phyloP scores from a whole-genome alignment of 2,888 invertebrate genomes.

The Ectropis crepuscularia region DNA sequence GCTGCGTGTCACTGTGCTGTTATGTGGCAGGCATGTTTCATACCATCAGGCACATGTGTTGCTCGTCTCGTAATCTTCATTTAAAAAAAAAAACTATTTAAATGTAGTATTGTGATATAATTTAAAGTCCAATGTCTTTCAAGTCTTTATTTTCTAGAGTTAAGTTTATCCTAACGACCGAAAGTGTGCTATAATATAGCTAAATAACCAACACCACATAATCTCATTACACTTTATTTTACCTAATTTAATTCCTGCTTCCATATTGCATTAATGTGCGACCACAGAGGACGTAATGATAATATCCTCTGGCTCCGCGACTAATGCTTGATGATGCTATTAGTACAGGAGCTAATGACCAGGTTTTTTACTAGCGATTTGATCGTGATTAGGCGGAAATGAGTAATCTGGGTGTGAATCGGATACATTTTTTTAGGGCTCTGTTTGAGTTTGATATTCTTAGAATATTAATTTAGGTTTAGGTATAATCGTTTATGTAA shows the following conservation, averaged over 20 bases:
- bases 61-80: too few species aligned
- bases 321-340: constrained; percentile 68
- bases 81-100: too few species aligned
- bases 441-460: constrained; percentile 1
- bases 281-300: constrained; percentile 50
- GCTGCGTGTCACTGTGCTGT: too few species aligned
- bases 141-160: too few species aligned
- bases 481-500: too few species aligned
- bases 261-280: constrained; percentile 45
- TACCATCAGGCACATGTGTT: too few species aligned
- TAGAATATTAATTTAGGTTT: not conserved
- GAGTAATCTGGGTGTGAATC: constrained; percentile 20
- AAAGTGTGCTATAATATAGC: too few species aligned
- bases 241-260: constrained; percentile 11
- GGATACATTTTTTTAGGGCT: not conserved
- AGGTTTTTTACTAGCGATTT: constrained; percentile 44
- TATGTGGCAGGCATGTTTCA: too few species aligned
- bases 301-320: constrained; percentile 51
- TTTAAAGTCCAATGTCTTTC: too few species aligned
- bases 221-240: not conserved
- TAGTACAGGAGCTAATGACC: constrained; percentile 51
- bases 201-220: not conserved
- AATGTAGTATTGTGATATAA: too few species aligned
- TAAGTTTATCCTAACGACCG: too few species aligned
- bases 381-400: constrained; percentile 36